Evolutionary conservation across 2,888 invertebrate species (phyloP).

Genomic region (Sarcophaga caerulescens): DNA sequence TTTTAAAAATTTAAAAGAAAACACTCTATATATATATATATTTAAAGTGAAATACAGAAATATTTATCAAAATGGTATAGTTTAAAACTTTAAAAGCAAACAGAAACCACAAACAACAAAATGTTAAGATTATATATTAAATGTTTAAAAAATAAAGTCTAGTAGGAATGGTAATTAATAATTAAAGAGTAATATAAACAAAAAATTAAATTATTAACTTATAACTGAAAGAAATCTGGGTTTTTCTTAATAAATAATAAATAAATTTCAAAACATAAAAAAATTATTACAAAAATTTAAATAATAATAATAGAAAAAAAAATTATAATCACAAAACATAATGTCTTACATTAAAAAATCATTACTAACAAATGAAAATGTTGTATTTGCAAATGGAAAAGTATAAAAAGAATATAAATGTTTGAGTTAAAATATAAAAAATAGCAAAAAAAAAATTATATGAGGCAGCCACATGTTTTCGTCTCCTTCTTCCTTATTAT

Average conservation of each 20-base stretch:
- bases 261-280: neutral
- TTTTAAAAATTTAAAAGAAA: neutral
- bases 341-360: conserved; percentile 26
- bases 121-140: neutral
- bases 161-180: neutral
- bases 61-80: neutral
- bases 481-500: conserved; percentile 66
- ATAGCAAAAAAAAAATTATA: conserved; percentile 47
- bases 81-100: neutral
- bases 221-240: conserved; percentile 44
- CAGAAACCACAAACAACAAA: neutral
- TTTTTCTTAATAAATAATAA: neutral
- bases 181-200: neutral
- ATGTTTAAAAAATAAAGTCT: neutral
- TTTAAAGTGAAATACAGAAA: neutral
- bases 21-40: neutral
- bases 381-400: conserved; percentile 52
- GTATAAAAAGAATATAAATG: conserved; percentile 15
- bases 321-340: conserved; percentile 3
- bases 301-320: neutral
- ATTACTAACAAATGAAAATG: conserved; percentile 51
- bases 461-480: conserved; percentile 68
- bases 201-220: neutral
- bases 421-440: conserved; percentile 40
- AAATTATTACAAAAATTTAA: neutral